phyloP scores from a whole-genome alignment of 2,797 vertebrate genomes.

The Myotis vivesi region DNA sequence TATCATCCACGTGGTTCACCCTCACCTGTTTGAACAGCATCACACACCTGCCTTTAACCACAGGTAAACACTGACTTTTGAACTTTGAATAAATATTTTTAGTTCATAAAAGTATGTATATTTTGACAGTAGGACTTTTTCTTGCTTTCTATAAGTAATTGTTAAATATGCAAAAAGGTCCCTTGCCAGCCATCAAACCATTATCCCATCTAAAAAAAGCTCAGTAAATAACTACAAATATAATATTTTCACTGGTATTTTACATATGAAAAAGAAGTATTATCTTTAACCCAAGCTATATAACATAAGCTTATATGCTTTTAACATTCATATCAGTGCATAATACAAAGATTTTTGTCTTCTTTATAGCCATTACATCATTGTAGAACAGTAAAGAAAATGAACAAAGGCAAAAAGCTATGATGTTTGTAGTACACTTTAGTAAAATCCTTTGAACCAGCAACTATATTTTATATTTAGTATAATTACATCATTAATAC shows the following conservation, averaged over 20 bases:
- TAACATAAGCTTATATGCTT: not conserved
- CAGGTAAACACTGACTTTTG: constrained; percentile 86
- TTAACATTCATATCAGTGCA: not conserved
- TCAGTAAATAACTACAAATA: constrained; percentile 41
- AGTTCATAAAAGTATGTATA: not conserved
- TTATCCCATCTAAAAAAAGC: constrained; percentile 13
- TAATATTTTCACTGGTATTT: constrained; percentile 39
- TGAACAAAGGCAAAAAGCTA: not conserved
- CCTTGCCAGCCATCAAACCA: not conserved
- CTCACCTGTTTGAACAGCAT: constrained; percentile 93
- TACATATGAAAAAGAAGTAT: not conserved
- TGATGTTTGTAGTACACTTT: not conserved
- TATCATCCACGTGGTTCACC: constrained; percentile 97
- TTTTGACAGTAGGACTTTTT: not conserved
- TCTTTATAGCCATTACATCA: not conserved
- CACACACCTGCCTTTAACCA: constrained; percentile 96
- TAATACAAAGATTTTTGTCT: constrained; percentile 26
- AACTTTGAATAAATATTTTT: constrained; percentile 39
- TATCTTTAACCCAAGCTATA: not conserved
- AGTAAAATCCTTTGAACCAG: constrained; percentile 15
- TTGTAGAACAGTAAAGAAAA: not conserved
- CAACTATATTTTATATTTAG: constrained; percentile 5
- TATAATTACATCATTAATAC: not conserved
- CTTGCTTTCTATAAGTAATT: constrained; percentile 2
- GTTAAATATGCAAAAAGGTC: not conserved